Evolutionary conservation across 30 jellyfish, hydroid and myxozoan genomes (phyloP), one percentile per base, ranked within the genome.

Genomic region (Mastigias papua): DNA sequence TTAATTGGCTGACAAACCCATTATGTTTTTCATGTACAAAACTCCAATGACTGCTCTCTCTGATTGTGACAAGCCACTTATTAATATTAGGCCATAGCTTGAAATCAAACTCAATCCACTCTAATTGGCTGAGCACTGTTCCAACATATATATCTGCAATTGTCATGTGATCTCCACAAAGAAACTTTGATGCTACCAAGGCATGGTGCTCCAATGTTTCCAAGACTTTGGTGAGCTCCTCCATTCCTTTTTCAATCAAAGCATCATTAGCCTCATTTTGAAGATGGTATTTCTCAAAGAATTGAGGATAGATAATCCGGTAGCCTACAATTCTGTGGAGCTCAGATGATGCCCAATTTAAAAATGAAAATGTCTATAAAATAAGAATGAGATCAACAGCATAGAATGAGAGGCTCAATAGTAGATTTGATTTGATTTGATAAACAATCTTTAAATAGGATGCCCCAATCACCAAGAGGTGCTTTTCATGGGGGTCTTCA

Each of bases 181-280:
- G 72, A 37, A 31, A 78, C 2, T 60, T 75, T 66, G 92, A 69
- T 65, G 69, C 16, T 15, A 90, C 82, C 28, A 92, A 89, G 68
- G 73, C 82, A 35, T 80, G 91, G 86, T 83, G 73, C 58, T 92
- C 98, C 19, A 92, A 35, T 29, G 92, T 86, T 65, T 92, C 98
- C 27, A 92, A 85, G 28, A 48, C 87, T 34, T 75, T 92, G 50
- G 98, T 92, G 67, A 92, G 66, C 61, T 92, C 98, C 27, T 78
- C 80, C 48, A 89, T 92, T 30, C 98, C 98, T 54, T 92, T 86
- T 60, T 92, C 98, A 25, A 92, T 76, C 88, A 92, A 77, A 26
- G 98, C 92, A 63, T 92, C 98, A 37, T 95, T 92, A 15, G 98
- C 98, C 26, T 92, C 98, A 27, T 87, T 94, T 25, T 91, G 78